Percentiles rank a stretch among this genome's conserved stretches.
phyloP scores from a whole-genome alignment of 35 echinoderm and acorn worm species.

The Ptychodera flava region DNA sequence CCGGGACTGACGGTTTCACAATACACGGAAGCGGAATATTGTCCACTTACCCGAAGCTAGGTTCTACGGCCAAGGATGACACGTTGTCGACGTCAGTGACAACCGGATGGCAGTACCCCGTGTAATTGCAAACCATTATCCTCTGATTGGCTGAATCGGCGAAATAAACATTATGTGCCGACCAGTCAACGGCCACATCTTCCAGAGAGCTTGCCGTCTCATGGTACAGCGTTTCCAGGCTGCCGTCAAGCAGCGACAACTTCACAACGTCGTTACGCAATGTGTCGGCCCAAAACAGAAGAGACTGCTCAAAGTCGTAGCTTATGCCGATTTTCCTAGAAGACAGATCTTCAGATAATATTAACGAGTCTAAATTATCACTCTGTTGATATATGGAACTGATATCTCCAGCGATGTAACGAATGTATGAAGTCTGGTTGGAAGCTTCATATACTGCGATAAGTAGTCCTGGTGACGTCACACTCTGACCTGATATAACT shows the following conservation, averaged over 20 bases:
- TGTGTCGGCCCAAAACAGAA: background rate
- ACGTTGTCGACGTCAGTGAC: background rate
- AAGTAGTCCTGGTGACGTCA: background rate
- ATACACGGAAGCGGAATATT: too few relatives aligned
- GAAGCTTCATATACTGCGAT: background rate
- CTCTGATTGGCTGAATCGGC: background rate
- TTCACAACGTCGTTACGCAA: background rate
- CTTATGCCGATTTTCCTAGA: background rate
- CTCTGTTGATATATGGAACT: too few relatives aligned
- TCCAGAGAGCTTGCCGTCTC: background rate
- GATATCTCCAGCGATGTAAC: too few relatives aligned
- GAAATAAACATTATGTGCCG: background rate
- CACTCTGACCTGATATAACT: background rate
- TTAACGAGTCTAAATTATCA: too few relatives aligned
- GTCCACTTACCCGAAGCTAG: background rate
- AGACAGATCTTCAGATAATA: too few relatives aligned
- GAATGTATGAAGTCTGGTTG: too few relatives aligned
- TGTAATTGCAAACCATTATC: background rate
- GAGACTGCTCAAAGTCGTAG: background rate
- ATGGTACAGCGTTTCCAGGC: background rate
- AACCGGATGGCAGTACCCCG: background rate
- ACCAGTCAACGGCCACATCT: background rate
- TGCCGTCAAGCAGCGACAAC: background rate
- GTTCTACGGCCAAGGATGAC: background rate
- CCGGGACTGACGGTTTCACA: too few relatives aligned